These are phyloP conservation scores for Dolichomitus sp. DNA, from an alignment of 2,888 invertebrate species.

Conservation along the genomic window DNA sequence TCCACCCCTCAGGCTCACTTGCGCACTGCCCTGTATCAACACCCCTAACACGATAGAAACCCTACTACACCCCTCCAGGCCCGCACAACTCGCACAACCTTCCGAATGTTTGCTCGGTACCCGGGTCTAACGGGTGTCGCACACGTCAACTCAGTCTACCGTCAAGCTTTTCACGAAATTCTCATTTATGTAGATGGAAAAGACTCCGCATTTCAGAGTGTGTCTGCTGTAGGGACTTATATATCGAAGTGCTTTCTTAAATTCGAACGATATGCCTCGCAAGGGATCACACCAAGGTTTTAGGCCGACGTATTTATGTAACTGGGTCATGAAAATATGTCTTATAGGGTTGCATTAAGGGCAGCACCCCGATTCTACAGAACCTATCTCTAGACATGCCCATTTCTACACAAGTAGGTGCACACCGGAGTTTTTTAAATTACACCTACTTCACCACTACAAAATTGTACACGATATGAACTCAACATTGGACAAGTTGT, in stretches of 20 bases:
- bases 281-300: neutral
- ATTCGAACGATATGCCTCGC: slow-evolving; percentile 5
- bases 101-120: slow-evolving; percentile 19
- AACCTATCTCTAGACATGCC: too few relatives aligned
- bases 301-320: neutral
- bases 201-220: neutral
- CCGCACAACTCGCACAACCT: slow-evolving; percentile 13
- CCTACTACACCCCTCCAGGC: neutral
- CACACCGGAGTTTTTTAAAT: too few relatives aligned
- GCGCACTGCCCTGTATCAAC: slow-evolving; percentile 28
- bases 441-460: too few relatives aligned
- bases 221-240: neutral
- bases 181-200: slow-evolving; percentile 30
- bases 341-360: neutral
- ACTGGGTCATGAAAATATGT: neutral
- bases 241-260: slow-evolving; percentile 5
- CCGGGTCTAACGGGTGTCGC: neutral
- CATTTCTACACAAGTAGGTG: too few relatives aligned
- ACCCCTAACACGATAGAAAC: slow-evolving; percentile 7
- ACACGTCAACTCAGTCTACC: slow-evolving; percentile 6
- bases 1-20: slow-evolving; percentile 23
- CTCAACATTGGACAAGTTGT: too few relatives aligned
- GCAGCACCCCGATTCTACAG: too few relatives aligned
- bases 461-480: too few relatives aligned
- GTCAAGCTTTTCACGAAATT: slow-evolving; percentile 27